Evolutionary conservation across 2,888 invertebrate species (phyloP).

Genomic region (Candidula unifasciata): DNA sequence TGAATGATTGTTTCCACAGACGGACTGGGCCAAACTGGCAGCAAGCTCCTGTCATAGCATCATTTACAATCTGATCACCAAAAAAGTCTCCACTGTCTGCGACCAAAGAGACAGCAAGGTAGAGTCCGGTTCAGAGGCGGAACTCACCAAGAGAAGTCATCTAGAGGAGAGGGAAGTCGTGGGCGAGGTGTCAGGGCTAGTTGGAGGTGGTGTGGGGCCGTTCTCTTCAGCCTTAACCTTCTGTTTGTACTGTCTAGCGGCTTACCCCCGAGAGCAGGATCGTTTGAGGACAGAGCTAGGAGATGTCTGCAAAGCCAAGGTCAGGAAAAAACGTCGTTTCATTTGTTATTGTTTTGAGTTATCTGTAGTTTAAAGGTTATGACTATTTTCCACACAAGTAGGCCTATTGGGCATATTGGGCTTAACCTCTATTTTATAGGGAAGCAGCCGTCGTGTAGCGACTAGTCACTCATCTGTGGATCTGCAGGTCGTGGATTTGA

Average conservation of each 20-base stretch:
- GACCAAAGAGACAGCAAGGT: not conserved
- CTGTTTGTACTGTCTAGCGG: conserved; percentile 46
- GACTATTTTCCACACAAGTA: no score
- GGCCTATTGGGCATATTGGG: no score
- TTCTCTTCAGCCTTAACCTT: conserved; percentile 43
- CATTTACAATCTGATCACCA: conserved; percentile 31
- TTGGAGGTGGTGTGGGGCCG: conserved; percentile 52
- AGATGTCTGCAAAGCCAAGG: not conserved
- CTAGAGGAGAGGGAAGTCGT: conserved; percentile 36
- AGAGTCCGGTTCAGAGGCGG: not conserved
- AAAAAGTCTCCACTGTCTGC: not conserved
- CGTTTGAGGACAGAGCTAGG: conserved; percentile 32
- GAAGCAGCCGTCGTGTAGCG: no score
- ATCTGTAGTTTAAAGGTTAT: no score
- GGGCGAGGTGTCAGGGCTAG: conserved; percentile 43
- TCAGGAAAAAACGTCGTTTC: not conserved
- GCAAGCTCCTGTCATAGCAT: conserved; percentile 25
- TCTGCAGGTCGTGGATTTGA: no score
- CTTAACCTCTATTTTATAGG: no score
- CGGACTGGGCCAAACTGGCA: not conserved
- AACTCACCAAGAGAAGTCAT: not conserved
- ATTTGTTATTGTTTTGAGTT: not conserved
- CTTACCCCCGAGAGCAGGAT: conserved; percentile 38
- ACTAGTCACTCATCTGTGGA: no score
- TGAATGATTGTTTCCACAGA: not conserved